Evolutionary conservation across 2,888 invertebrate genomes (phyloP), one percentile per base, ranked within the genome.

Genomic region (Xestia ashworthii): DNA sequence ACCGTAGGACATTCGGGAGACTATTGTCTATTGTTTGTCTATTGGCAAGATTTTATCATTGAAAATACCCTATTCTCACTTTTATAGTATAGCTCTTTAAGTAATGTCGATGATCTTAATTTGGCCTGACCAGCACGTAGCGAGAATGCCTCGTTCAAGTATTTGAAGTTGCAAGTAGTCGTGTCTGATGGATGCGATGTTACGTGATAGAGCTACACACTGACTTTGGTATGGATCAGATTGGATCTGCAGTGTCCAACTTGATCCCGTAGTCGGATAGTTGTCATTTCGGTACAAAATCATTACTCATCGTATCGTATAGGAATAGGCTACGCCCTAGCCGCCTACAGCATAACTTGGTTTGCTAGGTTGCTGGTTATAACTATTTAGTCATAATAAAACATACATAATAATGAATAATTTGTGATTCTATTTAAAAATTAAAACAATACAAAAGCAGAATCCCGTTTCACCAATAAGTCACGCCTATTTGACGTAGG

Each of bases 401-500:
- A 41, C 9, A 41, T 44, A 0, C 8, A 25, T 44, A 80, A 50
- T 19, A 58, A 32, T 64, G 8, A 72, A 25, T 58, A n/a, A 58
- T 50, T 14, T 48, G 14, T 74, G 16, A 32, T 55, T 48, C 16
- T 72, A 50, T 60, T 19, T 62, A 38, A 41, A 50, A 53, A 50
- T 1, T 19, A 41, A 75, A 64, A 68, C 46, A 73, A 41, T 19
- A 38, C 12, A 64, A 22, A n/a, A 14, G 22, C 19, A 19, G 38
- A 6, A 32, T 46, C n/a, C 46, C 19, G 12, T 53, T 58, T 53
- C 6, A 46, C 50, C 65, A 4, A 58, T 38, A 60, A 66, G 19
- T 48, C 67, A 53, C 41, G n/a, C 14, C 22, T 32, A 32, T n/a
- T 16, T 67, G 65, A 74, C 78, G 76, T 32, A 41, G 5, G 53